Evolutionary conservation across 2,888 invertebrate species (phyloP).

Genomic region (Rhabditoides inermis): DNA sequence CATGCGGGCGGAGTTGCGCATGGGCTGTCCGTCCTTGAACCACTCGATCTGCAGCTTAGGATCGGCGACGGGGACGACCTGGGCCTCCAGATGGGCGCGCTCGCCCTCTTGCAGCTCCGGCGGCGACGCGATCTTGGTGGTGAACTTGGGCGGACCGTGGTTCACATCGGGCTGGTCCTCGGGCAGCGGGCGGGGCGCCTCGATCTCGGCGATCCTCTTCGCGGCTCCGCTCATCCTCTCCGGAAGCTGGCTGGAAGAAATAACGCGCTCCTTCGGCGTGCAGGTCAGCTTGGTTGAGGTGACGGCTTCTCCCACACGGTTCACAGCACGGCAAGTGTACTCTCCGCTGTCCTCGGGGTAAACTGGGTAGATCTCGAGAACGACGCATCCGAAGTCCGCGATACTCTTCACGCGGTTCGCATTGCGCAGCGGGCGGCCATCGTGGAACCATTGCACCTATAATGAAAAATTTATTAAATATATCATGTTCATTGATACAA

Average conservation of each 20-base stretch:
- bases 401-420: conserved; percentile 89
- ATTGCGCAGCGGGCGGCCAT: conserved; percentile 79
- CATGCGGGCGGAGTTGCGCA: conserved; percentile 64
- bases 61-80: conserved; percentile 84
- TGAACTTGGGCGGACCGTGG: conserved; percentile 72
- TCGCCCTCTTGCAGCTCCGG: conserved; percentile 84
- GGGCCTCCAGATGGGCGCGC: conserved; percentile 88
- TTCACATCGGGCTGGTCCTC: conserved; percentile 63
- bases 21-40: conserved; percentile 73
- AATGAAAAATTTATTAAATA: conserved; percentile 51
- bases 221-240: conserved; percentile 70
- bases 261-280: conserved; percentile 73
- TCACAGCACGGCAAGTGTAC: conserved; percentile 38
- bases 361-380: conserved; percentile 85
- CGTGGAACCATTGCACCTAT: conserved; percentile 70
- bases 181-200: conserved; percentile 32
- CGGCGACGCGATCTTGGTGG: conserved; percentile 70
- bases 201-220: conserved; percentile 57
- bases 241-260: conserved; percentile 80
- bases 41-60: conserved; percentile 58
- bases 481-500: neutral
- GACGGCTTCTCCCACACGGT: conserved; percentile 63
- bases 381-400: conserved; percentile 93
- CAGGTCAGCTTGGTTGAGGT: conserved; percentile 80
- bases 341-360: conserved; percentile 72